phyloP scores from a whole-genome alignment of 2,888 invertebrate species.

The Ormia ochracea region DNA sequence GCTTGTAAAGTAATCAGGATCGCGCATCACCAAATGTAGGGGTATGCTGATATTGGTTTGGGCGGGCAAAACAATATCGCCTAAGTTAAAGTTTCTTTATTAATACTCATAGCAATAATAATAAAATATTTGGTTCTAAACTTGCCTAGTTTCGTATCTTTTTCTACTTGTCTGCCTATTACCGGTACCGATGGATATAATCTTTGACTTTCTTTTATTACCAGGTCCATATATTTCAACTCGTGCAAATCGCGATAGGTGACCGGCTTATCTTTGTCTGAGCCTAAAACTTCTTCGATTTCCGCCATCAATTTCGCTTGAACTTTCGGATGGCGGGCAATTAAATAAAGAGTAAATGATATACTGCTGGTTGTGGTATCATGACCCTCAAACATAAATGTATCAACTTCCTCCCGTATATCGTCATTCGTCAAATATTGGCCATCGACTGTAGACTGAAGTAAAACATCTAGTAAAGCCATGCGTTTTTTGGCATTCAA shows the following conservation, averaged over 20 bases:
- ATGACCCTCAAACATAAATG: constrained; percentile 78
- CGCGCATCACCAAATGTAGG: constrained; percentile 69
- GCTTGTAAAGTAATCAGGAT: constrained; percentile 69
- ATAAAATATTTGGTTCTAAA: not conserved
- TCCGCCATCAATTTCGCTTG: constrained; percentile 69
- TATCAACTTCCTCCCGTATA: constrained; percentile 83
- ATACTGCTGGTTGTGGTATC: constrained; percentile 73
- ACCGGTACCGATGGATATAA: constrained; percentile 82
- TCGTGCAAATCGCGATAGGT: constrained; percentile 66
- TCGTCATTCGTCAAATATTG: constrained; percentile 79
- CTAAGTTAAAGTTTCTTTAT: constrained; percentile 59
- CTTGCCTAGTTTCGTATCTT: constrained; percentile 79
- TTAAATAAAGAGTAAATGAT: constrained; percentile 68
- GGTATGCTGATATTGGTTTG: constrained; percentile 69
- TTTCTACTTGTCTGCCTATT: constrained; percentile 79
- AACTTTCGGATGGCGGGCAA: constrained; percentile 69
- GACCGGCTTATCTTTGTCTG: constrained; percentile 64
- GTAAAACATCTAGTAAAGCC: constrained; percentile 82
- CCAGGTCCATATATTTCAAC: constrained; percentile 79
- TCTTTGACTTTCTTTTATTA: constrained; percentile 82
- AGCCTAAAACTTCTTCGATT: constrained; percentile 68
- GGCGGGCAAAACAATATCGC: constrained; percentile 67
- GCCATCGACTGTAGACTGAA: constrained; percentile 79
- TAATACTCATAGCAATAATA: not conserved
- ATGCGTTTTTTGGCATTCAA: constrained; percentile 79